Evolutionary conservation across 30 jellyfish, hydroid and myxozoan species (phyloP).

Genomic region (Hydractinia echinata): DNA sequence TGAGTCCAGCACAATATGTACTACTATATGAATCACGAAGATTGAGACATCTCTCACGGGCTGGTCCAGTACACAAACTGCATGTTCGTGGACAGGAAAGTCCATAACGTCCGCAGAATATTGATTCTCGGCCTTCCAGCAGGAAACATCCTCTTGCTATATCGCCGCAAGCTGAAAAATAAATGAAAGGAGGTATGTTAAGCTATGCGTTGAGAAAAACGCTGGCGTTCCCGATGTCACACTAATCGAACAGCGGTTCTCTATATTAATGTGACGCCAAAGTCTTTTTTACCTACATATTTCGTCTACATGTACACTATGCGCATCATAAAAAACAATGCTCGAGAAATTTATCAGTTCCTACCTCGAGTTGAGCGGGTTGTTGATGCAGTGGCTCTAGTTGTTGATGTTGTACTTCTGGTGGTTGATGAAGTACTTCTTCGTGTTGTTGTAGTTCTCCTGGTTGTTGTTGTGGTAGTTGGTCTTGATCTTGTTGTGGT

Average conservation of each 20-base stretch:
- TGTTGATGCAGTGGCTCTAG: not conserved
- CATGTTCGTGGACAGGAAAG: not conserved
- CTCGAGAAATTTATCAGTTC: no score
- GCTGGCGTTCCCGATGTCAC: not conserved
- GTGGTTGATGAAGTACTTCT: not conserved
- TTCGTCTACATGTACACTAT: no score
- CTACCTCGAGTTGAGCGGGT: not conserved
- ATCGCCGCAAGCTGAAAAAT: slow-evolving; percentile 8
- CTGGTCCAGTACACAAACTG: not conserved
- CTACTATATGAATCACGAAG: no score
- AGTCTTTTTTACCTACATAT: no score
- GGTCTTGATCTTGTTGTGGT: not conserved
- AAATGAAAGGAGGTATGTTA: not conserved
- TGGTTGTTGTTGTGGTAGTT: not conserved
- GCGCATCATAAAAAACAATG: no score
- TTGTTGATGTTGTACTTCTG: not conserved
- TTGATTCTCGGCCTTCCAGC: not conserved
- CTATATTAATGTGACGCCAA: no score
- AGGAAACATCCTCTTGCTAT: not conserved
- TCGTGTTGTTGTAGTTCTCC: not conserved
- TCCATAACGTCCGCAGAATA: not conserved
- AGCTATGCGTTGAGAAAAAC: not conserved
- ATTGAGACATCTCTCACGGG: no score
- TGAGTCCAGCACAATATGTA: no score
- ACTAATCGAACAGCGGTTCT: no score